Evolutionary conservation across 30 jellyfish, hydroid and myxozoan species (phyloP).

Genomic region (Hydractinia echinata): DNA sequence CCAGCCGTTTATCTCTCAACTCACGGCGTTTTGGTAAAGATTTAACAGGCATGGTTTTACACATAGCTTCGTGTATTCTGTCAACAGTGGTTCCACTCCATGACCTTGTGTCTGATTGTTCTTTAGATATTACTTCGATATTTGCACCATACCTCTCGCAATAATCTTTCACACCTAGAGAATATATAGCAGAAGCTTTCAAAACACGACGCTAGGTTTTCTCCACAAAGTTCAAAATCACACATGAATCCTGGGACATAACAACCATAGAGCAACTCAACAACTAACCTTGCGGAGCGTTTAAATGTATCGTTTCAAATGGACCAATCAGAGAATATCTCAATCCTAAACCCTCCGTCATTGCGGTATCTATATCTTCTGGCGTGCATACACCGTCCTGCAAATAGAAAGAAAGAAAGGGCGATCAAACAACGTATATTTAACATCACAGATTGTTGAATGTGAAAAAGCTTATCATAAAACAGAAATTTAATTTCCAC

Average conservation of each 20-base stretch:
- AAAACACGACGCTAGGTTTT: no score
- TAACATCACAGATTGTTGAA: no score
- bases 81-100: conserved; percentile 74
- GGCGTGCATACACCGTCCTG: conserved; percentile 97
- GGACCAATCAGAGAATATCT: conserved; percentile 92
- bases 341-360: conserved; percentile 90
- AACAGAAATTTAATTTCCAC: no score
- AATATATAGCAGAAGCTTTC: neutral
- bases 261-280: neutral
- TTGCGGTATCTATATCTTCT: conserved; percentile 83
- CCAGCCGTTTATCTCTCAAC: conserved; percentile 77
- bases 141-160: conserved; percentile 81
- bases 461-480: no score
- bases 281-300: conserved; percentile 72
- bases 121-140: conserved; percentile 60
- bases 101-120: conserved; percentile 65
- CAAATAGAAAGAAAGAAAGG: neutral
- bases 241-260: neutral
- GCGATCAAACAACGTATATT: no score
- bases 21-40: conserved; percentile 52
- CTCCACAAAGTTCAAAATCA: no score
- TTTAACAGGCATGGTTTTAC: conserved; percentile 62
- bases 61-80: conserved; percentile 75
- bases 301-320: conserved; percentile 83
- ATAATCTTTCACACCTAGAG: conserved; percentile 84